A percentile compares a stretch with the other conserved stretches of the same genome.
phyloP scores from a whole-genome alignment of 2,888 invertebrate genomes.

The Cryptocephalus moraei region DNA sequence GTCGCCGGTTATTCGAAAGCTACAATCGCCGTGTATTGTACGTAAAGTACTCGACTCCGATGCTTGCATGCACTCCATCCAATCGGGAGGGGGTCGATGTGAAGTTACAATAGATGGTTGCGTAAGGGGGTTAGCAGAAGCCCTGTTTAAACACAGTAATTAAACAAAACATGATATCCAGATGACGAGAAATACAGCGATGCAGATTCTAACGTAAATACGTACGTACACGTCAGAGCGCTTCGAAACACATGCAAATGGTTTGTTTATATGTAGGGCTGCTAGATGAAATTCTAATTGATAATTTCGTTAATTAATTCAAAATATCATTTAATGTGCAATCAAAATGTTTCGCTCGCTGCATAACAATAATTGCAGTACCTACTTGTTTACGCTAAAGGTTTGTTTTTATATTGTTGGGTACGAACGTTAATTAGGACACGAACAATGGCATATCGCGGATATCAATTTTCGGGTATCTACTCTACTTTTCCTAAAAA shows the following conservation, averaged over 20 bases:
- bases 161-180: constrained; percentile 25
- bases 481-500: no score
- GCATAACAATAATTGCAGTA: constrained; percentile 6
- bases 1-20: no score
- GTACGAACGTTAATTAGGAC: no score
- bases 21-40: no score
- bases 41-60: no score
- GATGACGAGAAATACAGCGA: constrained; percentile 23
- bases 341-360: constrained; percentile 11
- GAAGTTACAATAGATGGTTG: constrained; percentile 11
- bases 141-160: constrained; percentile 23
- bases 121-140: constrained; percentile 16
- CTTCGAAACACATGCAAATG: constrained; percentile 22
- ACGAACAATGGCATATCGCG: no score
- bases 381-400: no score
- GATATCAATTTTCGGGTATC: no score
- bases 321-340: constrained; percentile 23
- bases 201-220: constrained; percentile 27
- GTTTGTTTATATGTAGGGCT: constrained; percentile 17
- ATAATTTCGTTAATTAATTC: constrained; percentile 29
- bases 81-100: constrained; percentile 4
- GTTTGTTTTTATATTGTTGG: no score
- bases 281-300: constrained; percentile 11
- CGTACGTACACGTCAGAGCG: constrained; percentile 15
- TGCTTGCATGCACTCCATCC: no score